Percentiles rank a stretch among this genome's conserved stretches.
phyloP scores from a whole-genome alignment of 92 coral and sea anemone genomes.

The Bergia puertoricense region DNA sequence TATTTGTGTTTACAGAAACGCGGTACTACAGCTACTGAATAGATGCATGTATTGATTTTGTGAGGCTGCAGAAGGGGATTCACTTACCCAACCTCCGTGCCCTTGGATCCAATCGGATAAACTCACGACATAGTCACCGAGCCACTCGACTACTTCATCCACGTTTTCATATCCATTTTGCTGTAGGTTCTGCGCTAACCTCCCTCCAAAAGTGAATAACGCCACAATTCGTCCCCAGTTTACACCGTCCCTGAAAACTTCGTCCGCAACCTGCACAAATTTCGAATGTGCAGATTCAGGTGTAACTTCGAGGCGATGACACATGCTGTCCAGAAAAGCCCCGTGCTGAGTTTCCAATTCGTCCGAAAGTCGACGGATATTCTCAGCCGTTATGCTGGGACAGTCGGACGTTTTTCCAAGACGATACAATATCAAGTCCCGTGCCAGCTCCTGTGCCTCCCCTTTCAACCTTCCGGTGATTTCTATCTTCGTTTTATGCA shows the following conservation, averaged over 20 bases:
- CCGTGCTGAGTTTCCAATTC: slow-evolving; percentile 79
- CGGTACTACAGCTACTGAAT: not conserved
- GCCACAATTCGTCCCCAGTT: slow-evolving; percentile 96
- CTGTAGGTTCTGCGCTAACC: slow-evolving; percentile 68
- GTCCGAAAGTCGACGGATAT: slow-evolving; percentile 76
- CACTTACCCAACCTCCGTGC: slow-evolving; percentile 89
- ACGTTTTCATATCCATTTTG: slow-evolving; percentile 66
- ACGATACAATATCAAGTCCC: slow-evolving; percentile 71
- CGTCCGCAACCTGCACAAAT: slow-evolving; percentile 89
- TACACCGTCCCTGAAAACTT: slow-evolving; percentile 82
- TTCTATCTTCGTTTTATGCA: slow-evolving; percentile 13
- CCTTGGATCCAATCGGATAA: slow-evolving; percentile 71
- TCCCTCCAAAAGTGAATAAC: slow-evolving; percentile 77
- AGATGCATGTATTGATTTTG: not conserved
- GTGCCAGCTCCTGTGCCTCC: slow-evolving; percentile 69
- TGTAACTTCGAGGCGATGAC: slow-evolving; percentile 69
- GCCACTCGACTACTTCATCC: slow-evolving; percentile 67
- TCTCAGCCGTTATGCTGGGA: slow-evolving; percentile 64
- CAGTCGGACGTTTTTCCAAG: slow-evolving; percentile 63
- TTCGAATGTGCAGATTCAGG: slow-evolving; percentile 73
- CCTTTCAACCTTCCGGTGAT: slow-evolving; percentile 21
- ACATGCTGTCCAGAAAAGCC: slow-evolving; percentile 65
- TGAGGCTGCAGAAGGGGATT: not conserved
- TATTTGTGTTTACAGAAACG: not conserved
- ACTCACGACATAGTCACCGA: slow-evolving; percentile 70